Percentiles rank a stretch among this genome's conserved stretches.
These are phyloP conservation scores for Pseudomyrmex sp. DNA, from an alignment of 1,140 invertebrate genomes.

Conservation along the genomic window DNA sequence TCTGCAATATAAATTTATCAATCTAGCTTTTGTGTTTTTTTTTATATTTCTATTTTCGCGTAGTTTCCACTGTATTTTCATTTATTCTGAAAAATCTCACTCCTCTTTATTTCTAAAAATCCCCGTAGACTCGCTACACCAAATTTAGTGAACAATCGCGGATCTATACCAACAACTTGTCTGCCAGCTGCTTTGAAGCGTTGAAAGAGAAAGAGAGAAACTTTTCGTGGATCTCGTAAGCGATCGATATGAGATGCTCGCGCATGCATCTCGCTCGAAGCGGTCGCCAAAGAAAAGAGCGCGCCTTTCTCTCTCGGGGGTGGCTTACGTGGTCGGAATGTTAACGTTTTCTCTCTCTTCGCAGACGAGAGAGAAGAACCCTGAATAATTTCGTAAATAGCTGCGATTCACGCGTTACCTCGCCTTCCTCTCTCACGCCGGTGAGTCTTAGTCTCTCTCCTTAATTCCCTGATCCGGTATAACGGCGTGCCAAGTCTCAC, in stretches of 20 bases:
- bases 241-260: conserved; percentile 36
- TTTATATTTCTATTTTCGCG: no score
- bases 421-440: not conserved
- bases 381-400: conserved; percentile 70
- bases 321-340: conserved; percentile 32
- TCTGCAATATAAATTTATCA: no score
- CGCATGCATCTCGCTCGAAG: conserved; percentile 21
- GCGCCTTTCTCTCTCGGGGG: not conserved
- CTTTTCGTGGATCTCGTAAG: conserved; percentile 12
- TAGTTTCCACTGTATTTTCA: not conserved
- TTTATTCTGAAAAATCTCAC: conserved; percentile 3
- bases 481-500: conserved; percentile 25
- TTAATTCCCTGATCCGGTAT: conserved; percentile 43
- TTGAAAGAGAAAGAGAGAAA: not conserved
- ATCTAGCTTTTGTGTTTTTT: no score
- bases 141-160: not conserved
- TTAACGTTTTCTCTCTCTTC: not conserved
- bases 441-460: conserved; percentile 5
- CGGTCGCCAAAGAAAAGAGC: conserved; percentile 14
- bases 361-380: not conserved
- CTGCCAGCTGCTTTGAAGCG: no score
- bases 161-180: not conserved
- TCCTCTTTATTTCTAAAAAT: not conserved
- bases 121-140: no score
- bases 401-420: conserved; percentile 38